Evolutionary conservation across 2,113 vertebrate species (phyloP).

Genomic region (Cryptotis parvus): DNA sequence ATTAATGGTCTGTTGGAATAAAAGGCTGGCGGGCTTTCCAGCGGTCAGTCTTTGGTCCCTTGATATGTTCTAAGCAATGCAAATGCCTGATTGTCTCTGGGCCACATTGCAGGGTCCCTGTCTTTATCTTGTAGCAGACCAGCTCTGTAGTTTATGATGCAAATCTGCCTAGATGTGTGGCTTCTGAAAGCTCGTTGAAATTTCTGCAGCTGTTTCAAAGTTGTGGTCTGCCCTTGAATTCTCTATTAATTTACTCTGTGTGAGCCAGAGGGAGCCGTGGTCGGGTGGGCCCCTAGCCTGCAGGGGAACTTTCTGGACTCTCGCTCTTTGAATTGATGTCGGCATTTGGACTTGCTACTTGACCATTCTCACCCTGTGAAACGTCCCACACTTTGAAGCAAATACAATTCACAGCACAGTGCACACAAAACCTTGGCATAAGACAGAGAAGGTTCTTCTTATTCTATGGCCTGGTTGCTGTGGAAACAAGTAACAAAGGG

Average conservation of each 20-base stretch:
- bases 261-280: conserved; percentile 82
- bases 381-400: conserved; percentile 87
- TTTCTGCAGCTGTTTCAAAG: conserved; percentile 85
- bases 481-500: conserved; percentile 93
- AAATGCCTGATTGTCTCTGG: conserved; percentile 50
- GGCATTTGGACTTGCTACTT: conserved; percentile 86
- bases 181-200: conserved; percentile 79
- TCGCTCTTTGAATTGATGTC: conserved; percentile 84
- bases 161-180: conserved; percentile 73
- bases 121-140: conserved; percentile 55
- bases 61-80: conserved; percentile 59
- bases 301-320: conserved; percentile 81
- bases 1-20: conserved; percentile 53
- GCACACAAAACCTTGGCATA: conserved; percentile 90
- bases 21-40: background rate
- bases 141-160: conserved; percentile 71
- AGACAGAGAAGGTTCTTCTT: conserved; percentile 89
- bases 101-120: background rate
- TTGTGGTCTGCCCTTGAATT: conserved; percentile 85
- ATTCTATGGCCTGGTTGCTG: conserved; percentile 91
- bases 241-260: conserved; percentile 84
- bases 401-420: conserved; percentile 88
- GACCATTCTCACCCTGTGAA: conserved; percentile 83
- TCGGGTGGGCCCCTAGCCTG: conserved; percentile 85
- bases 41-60: conserved; percentile 33